Base-by-base conservation (phyloP, 2,113 vertebrate species). In the Mola mola region DNA sequence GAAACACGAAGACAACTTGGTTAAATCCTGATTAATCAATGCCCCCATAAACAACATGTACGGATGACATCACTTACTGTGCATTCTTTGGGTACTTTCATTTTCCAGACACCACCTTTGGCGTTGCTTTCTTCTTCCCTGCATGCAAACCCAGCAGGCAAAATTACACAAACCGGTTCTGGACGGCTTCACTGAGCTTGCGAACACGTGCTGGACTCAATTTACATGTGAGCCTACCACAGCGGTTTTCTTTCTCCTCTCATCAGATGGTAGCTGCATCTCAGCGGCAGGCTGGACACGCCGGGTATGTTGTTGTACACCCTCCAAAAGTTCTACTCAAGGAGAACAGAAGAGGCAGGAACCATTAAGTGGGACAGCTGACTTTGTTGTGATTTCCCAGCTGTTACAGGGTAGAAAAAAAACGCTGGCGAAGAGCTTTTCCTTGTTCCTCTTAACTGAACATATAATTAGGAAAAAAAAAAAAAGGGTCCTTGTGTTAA, bases 101-200 rank as follows among this genome's bases (percentile, higher is more conserved):
- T 98, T 90, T 97, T 97, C 95, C 96, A 98, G 12, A 95, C 89
- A 0, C 95, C 96, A 29, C 96, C 97, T 87, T 95, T 96, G 28
- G 96, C 95, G 79, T 98, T 98, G 87, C 95, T 96, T 88, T 97
- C 95, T 68, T 98, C 97, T 90, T 99, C 96, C 97, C 97, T 98
- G 73, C 16, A 40, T 28, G 19, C 12, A 72, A 66, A 53, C 2
- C 21, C 17, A 55, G 4, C 8, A 50, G 1, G 7, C 8, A 46
- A 44, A 0, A 20, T 42, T 13, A 63, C 11, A 12, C 8, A 26
- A 16, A 31, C 7, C 4, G 0, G 1, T 37, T 43, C 6, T 29
- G 15, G 37, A 17, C 42, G 4, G 21, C 6, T 15, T 29, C 47
- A 15, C 4, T 20, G 4, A 3, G 4, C 3, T 40, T 10, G n/a